Base-by-base conservation (phyloP, 2,888 invertebrate genomes). In the Nymphalis urticae region DNA sequence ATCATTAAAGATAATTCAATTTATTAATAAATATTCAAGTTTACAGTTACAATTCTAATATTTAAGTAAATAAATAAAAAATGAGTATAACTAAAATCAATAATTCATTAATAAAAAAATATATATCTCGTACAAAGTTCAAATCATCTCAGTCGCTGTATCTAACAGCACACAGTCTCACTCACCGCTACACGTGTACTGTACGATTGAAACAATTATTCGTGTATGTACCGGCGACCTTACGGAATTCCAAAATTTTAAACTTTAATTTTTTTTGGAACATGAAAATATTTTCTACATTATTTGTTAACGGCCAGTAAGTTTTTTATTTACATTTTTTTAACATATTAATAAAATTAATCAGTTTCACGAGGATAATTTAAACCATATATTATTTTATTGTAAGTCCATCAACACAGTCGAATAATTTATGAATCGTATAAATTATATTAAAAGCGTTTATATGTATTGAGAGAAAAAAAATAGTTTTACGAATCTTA, bases 151-250 rank as follows among this genome's bases (percentile, higher is more conserved):
- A 50, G 65, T 69, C 75, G 72, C 71, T 66, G 68, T 78, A 77
- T 71, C 47, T 64, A 63, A 71, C 68, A 13, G 54, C 73, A 71
- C 75, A 73, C 74, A 72, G 17, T 13, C 62, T 24, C 48, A 42
- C 4, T 16, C 24, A 64, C 56, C 69, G 54, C 56, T 64, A 68
- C 71, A 72, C 65, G 69, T 42, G 72, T 65, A 66, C 56, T 64
- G 58, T 69, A 70, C 58, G 61, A 71, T 69, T 70, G 71, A 70
- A 72, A 75, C 75, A 75, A 76, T 76, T 72, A 73, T 73, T 69
- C 60, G 73, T 72, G 74, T 75, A 73, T 61, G 74, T 73, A 75
- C 74, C 75, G 76, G 77, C 76, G 77, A 80, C 77, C 76, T 77
- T 79, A 75, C 72, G 75, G 75, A 74, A 77, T 77, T 76, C 73